Base-by-base conservation (phyloP, 1,140 invertebrate genomes). In the Notospermus geniculatus region DNA sequence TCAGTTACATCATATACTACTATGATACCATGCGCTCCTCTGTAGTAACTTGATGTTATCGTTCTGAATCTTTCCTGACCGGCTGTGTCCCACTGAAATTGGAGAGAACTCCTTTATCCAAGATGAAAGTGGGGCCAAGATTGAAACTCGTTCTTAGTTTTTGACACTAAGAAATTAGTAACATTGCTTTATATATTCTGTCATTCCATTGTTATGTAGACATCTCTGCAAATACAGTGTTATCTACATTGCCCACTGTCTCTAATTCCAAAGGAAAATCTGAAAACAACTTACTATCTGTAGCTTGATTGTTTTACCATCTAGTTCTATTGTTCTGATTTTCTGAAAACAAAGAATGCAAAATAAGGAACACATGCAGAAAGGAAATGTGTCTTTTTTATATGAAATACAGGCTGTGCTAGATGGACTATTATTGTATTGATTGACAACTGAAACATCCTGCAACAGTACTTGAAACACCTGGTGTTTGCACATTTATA, bases 1-100 rank as follows among this genome's bases (percentile, higher is more conserved):
- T 99, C 96, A 80, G 97, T 98, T 77, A 96, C 97, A 84, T 99
- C 97, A 80, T 99, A 99, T 36, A 99, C 97, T 69, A 99, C 95
- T 82, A 99, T 99, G 76, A 99, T 99, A 77, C 97, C 97, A 83
- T 99, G 96, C 69, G 97, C 97, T 66, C 97, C 97, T 82, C 97
- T 88, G 83, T 99, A 99, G 81, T 99, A 99, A 83, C 84, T 85
- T 29, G 84, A 85, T 62, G 96, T 99, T 73, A 99, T 99, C 65
- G 97, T 99, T 82, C 97, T 89, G 86, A 99, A 81, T 57, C 84
- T 71, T 82, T 99, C 96, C 83, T 99, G 96, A 17, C 97, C 97
- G 67, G 97, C 97, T 69, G 97, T 99, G 83, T 98, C 96, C 93
- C 93, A 96, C 88, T 90, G 57, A 52, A 64, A 65, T 68, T 22